Percentiles rank a stretch among this genome's conserved stretches.
phyloP scores from a whole-genome alignment of 2,113 vertebrate species.

The Nesoenas mayeri region DNA sequence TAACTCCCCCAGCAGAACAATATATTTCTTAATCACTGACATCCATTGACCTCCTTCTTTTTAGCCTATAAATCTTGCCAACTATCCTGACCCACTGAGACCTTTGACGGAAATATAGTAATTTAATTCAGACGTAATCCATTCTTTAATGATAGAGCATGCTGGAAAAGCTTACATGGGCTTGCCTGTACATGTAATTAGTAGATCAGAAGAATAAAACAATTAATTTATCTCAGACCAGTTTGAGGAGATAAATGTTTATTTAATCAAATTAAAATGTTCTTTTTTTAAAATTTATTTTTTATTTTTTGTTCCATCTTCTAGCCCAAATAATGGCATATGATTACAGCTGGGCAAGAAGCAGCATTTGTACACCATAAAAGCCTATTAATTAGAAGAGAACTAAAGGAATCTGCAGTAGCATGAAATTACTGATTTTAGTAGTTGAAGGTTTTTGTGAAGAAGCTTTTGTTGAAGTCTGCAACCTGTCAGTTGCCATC shows the following conservation, averaged over 20 bases:
- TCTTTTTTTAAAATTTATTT: background rate
- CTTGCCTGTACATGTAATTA: slow-evolving; percentile 39
- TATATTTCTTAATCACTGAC: background rate
- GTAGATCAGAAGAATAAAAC: slow-evolving; percentile 1
- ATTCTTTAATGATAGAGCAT: slow-evolving; percentile 27
- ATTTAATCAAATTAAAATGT: slow-evolving; percentile 43
- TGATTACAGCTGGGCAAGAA: background rate
- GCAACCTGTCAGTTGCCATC: background rate
- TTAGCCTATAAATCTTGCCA: slow-evolving; percentile 36
- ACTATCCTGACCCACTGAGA: slow-evolving; percentile 2
- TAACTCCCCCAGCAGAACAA: background rate
- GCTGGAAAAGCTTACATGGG: background rate
- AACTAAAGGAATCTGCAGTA: background rate
- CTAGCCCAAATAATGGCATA: background rate
- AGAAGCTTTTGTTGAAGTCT: background rate
- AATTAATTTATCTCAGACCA: slow-evolving; percentile 48
- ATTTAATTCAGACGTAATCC: slow-evolving; percentile 34
- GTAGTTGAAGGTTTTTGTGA: background rate
- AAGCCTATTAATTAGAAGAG: background rate
- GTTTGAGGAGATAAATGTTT: slow-evolving; percentile 22
- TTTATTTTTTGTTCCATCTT: background rate
- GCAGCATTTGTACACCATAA: background rate
- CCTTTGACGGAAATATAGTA: slow-evolving; percentile 24
- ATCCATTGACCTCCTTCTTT: slow-evolving; percentile 21
- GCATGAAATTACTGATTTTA: background rate